Evolutionary conservation across 2,797 vertebrate genomes (phyloP).

Genomic region (Phoxinus dragarum): DNA sequence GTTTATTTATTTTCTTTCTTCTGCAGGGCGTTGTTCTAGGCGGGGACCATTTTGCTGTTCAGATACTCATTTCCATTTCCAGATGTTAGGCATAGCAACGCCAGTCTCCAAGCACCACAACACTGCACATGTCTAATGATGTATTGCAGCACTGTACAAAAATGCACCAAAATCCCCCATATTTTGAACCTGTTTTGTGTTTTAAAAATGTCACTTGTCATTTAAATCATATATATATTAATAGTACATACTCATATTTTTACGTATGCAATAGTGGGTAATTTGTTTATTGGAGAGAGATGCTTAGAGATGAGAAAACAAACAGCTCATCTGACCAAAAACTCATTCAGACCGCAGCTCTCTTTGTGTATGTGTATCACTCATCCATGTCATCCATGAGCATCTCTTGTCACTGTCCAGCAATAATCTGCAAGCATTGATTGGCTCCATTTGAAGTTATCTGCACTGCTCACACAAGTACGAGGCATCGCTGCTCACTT

Average conservation of each 20-base stretch:
- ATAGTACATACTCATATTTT: not conserved
- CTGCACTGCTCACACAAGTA: too few species aligned
- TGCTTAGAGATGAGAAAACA: conserved; percentile 7
- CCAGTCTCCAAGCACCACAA: conserved; percentile 12
- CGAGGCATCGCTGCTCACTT: too few species aligned
- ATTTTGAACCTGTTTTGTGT: not conserved
- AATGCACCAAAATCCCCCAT: not conserved
- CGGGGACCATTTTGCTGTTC: conserved; percentile 2
- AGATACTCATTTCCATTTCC: not conserved
- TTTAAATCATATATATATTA: not conserved
- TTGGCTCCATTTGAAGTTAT: too few species aligned
- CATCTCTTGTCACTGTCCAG: too few species aligned
- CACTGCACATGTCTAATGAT: not conserved
- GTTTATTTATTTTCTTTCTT: conserved; percentile 1
- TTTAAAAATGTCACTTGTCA: not conserved
- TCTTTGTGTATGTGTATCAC: not conserved
- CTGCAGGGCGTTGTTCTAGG: not conserved
- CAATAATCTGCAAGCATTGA: too few species aligned
- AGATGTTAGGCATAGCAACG: conserved; percentile 26
- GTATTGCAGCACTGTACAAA: not conserved
- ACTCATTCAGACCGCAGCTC: not conserved
- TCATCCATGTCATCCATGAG: not conserved
- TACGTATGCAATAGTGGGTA: not conserved
- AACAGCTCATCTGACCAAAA: not conserved
- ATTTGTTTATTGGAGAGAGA: not conserved